phyloP scores from a whole-genome alignment of 2,113 vertebrate genomes.

The Telmatochromis sp. region DNA sequence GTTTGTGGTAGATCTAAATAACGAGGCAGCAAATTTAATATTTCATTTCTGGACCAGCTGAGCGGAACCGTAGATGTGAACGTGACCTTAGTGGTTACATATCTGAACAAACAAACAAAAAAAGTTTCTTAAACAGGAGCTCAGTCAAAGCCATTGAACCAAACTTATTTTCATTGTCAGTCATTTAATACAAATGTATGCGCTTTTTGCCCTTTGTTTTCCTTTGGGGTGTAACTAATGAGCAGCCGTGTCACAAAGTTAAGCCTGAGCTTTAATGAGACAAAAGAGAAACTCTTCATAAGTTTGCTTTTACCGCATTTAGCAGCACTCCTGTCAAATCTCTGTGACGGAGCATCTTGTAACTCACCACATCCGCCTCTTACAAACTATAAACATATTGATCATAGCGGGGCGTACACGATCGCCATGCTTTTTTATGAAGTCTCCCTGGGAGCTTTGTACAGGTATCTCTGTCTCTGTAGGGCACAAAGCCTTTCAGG shows the following conservation, averaged over 20 bases:
- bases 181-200: neutral
- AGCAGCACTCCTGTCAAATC: neutral
- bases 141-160: neutral
- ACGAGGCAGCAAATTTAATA: neutral
- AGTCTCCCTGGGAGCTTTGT: neutral
- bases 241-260: neutral
- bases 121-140: neutral
- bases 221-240: neutral
- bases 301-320: neutral
- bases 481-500: slow-evolving; percentile 26
- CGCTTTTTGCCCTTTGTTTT: neutral
- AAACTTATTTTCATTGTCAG: neutral
- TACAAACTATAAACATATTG: neutral
- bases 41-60: neutral
- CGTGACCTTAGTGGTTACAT: neutral
- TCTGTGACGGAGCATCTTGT: neutral
- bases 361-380: neutral
- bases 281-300: neutral
- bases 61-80: neutral
- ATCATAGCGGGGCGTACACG: neutral
- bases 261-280: neutral
- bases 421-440: slow-evolving; percentile 10
- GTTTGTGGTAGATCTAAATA: neutral
- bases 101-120: neutral
- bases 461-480: slow-evolving; percentile 11